Base-by-base conservation (phyloP, 2,797 vertebrate genomes). In the Lacerta bilineata region DNA sequence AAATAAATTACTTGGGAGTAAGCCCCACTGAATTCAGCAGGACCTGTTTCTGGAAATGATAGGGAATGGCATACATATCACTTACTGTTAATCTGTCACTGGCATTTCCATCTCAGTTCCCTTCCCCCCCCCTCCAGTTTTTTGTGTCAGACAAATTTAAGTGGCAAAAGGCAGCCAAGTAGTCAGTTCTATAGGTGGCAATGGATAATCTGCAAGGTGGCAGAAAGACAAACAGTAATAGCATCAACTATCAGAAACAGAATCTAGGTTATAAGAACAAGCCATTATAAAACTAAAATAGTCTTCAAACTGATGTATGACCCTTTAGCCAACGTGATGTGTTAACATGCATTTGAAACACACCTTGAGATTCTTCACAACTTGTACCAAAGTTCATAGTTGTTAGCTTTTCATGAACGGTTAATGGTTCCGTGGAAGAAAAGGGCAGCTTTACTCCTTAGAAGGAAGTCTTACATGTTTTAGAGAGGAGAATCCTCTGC, bases 391-490 rank as follows among this genome's bases (percentile, higher is more conserved):
- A 1, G 61, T 78, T 77, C 17, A 1, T 33, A 41, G 2, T 68
- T 69, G 83, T 80, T 69, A 15, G 5, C 66, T 88, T 64, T 69
- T 77, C 74, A 83, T 83, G 11, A 68, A 79, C 4, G 74, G 2
- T 81, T 94, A 77, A 80, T 29, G 87, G 39, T 68, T 17, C 3
- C 27, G 6, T 3, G 6, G 85, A 39, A 79, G 68, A 86, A 90
- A 92, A 87, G 1, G 76, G 1, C 0, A 86, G 39, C 9, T 4
- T 2, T 29, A 88, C 74, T 18, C n/a, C 80, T 91, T 36, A 89
- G 55, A 90, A 87, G 27, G 3, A 85, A 87, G 3, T 79, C 8
- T 86, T 77, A 88, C 33, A 88, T 83, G 43, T 80, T 92, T 75
- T 84, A n/a, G 33, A 76, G 36, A n/a, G 36, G 39, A 15, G 5